Percentiles rank a stretch among this genome's conserved stretches.
These are phyloP conservation scores for Meriones unguiculatus DNA, from an alignment of 2,113 vertebrate genomes.

Conservation along the genomic window DNA sequence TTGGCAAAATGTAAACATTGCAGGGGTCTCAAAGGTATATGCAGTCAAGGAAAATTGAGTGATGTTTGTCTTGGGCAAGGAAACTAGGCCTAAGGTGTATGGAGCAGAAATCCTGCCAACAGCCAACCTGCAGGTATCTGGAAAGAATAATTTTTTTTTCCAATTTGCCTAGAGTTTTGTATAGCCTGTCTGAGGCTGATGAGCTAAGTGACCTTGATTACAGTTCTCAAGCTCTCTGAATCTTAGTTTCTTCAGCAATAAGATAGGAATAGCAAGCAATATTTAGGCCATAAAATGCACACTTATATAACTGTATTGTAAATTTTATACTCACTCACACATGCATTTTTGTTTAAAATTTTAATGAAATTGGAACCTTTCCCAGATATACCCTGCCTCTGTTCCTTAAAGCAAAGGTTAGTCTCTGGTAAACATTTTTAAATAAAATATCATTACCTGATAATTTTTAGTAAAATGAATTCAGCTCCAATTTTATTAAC, in stretches of 20 bases:
- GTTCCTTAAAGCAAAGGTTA: constrained; percentile 11
- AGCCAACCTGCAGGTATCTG: neutral
- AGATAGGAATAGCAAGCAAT: neutral
- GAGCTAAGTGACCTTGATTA: neutral
- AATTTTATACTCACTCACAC: neutral
- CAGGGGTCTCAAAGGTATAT: neutral
- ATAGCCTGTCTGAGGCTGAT: neutral
- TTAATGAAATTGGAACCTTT: constrained; percentile 15
- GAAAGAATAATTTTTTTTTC: neutral
- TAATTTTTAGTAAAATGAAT: constrained; percentile 35
- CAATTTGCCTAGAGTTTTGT: neutral
- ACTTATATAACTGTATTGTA: neutral
- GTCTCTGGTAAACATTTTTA: neutral
- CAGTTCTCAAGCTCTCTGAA: neutral
- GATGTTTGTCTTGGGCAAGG: neutral
- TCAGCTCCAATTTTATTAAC: constrained; percentile 13
- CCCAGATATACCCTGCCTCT: neutral
- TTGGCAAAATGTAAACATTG: neutral
- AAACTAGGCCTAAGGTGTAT: neutral
- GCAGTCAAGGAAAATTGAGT: neutral
- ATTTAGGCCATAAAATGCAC: neutral
- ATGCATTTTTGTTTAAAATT: constrained; percentile 23
- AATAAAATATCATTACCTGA: neutral
- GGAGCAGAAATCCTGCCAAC: neutral
- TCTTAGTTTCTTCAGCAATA: neutral